A percentile compares a stretch with the other conserved stretches of the same genome.
Conservation (phyloP, 2,113 vertebrate genomes). For the Osmerus eperlanus region DNA sequence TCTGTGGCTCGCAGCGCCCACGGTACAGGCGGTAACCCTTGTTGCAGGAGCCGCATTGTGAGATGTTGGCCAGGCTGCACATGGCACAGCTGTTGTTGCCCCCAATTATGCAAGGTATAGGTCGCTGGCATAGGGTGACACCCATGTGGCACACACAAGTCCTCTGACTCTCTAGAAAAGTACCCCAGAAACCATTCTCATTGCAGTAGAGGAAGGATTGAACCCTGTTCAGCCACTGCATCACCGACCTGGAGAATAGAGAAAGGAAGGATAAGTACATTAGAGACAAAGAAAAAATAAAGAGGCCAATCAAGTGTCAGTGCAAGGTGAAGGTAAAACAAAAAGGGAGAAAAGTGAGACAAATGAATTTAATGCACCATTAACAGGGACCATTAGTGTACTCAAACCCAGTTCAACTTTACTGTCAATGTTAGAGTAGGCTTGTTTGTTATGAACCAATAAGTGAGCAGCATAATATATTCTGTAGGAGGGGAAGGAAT, state of each 20-base stretch:
- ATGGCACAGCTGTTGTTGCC: conserved; percentile 99
- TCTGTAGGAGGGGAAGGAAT: conserved; percentile 31
- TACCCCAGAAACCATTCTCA: conserved; percentile 98
- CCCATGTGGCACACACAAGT: conserved; percentile 95
- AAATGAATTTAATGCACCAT: conserved; percentile 20
- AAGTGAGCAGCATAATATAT: conserved; percentile 41
- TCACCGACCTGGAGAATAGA: conserved; percentile 82
- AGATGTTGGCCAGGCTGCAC: conserved; percentile 99
- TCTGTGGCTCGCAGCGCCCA: conserved; percentile 96
- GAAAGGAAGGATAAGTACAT: not conserved
- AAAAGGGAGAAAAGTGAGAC: not conserved
- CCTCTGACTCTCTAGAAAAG: conserved; percentile 94
- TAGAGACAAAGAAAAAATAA: conserved; percentile 6
- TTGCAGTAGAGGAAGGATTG: conserved; percentile 99
- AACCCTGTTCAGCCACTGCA: conserved; percentile 96
- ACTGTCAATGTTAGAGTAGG: conserved; percentile 18
- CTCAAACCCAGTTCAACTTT: not conserved
- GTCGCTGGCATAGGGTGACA: conserved; percentile 91
- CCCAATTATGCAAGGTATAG: conserved; percentile 94
- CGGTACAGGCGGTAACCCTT: conserved; percentile 98
- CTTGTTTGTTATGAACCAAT: conserved; percentile 30
- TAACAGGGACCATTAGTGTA: conserved; percentile 11
- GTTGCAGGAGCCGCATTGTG: conserved; percentile 98
- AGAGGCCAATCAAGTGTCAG: not conserved
- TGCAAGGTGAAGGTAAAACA: not conserved